phyloP scores from a whole-genome alignment of 2,113 vertebrate species.

The Alligator mississippiensis region DNA sequence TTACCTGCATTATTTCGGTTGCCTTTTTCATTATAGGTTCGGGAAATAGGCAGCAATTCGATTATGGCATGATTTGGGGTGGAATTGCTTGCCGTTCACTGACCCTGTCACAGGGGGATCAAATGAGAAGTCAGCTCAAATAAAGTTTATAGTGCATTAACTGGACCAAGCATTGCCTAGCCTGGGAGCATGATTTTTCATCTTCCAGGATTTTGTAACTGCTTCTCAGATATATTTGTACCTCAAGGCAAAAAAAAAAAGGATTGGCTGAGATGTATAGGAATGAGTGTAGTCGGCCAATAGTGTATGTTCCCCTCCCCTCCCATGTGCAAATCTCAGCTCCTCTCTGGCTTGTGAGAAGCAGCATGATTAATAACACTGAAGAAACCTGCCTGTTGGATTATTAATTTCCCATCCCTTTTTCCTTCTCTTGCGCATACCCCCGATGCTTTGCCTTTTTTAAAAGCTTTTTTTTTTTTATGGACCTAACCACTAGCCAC shows the following conservation, averaged over 20 bases:
- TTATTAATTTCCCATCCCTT: conserved; percentile 88
- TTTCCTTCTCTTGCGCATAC: conserved; percentile 73
- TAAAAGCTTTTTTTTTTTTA: conserved; percentile 46
- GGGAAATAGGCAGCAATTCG: conserved; percentile 91
- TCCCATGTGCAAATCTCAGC: conserved; percentile 79
- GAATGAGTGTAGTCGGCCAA: conserved; percentile 82
- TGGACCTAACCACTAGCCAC: conserved; percentile 79
- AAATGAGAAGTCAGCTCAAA: conserved; percentile 91
- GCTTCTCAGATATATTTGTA: conserved; percentile 83
- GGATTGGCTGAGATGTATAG: conserved; percentile 86
- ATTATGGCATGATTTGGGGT: conserved; percentile 90
- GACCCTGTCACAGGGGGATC: conserved; percentile 87
- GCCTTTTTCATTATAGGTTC: conserved; percentile 91
- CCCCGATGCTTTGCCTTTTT: conserved; percentile 74
- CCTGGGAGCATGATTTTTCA: conserved; percentile 80
- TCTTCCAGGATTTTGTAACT: conserved; percentile 80
- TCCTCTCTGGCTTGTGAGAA: conserved; percentile 80
- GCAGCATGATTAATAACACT: conserved; percentile 88
- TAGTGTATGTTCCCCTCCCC: conserved; percentile 78
- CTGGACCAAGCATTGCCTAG: conserved; percentile 77
- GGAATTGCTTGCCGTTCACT: conserved; percentile 86
- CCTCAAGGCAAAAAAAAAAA: conserved; percentile 72
- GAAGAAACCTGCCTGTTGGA: conserved; percentile 88
- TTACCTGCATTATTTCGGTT: conserved; percentile 91
- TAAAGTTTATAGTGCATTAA: conserved; percentile 93